These are phyloP conservation scores for Erithacus rubecula DNA, from an alignment of 2,797 vertebrate genomes.

Conservation along the genomic window DNA sequence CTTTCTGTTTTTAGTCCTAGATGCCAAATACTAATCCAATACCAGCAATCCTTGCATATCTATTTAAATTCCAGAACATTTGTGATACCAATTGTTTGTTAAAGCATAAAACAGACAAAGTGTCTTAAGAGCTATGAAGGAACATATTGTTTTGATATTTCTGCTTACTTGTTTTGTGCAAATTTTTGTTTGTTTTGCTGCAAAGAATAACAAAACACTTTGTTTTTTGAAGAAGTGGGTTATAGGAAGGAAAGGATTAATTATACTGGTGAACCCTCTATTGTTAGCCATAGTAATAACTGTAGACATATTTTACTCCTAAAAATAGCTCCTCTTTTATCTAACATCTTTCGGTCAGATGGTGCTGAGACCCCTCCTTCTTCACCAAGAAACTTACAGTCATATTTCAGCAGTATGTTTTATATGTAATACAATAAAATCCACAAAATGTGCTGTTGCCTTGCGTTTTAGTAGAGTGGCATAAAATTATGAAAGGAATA, in stretches of 20 bases:
- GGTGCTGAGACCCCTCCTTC: neutral
- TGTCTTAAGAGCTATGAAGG: neutral
- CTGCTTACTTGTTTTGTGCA: neutral
- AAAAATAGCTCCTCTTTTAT: slow-evolving; percentile 65
- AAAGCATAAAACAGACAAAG: neutral
- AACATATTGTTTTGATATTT: neutral
- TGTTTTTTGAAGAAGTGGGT: neutral
- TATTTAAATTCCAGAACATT: neutral
- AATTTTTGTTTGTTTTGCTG: neutral
- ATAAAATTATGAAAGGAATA: slow-evolving; percentile 25
- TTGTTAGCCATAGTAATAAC: slow-evolving; percentile 13
- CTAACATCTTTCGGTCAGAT: slow-evolving; percentile 65
- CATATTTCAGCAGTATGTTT: slow-evolving; percentile 1
- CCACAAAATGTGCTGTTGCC: slow-evolving; percentile 1
- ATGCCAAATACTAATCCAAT: neutral
- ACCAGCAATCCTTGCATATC: neutral
- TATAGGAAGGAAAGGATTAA: slow-evolving; percentile 14
- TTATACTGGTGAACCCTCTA: neutral
- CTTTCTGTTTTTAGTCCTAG: neutral
- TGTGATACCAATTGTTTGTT: neutral
- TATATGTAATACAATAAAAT: neutral
- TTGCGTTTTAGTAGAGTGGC: slow-evolving; percentile 2
- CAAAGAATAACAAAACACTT: neutral
- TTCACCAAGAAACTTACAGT: neutral
- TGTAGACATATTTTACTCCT: slow-evolving; percentile 25